Evolutionary conservation across 2,888 invertebrate genomes (phyloP), one percentile per base, ranked within the genome.

Genomic region (Acleris laterana): DNA sequence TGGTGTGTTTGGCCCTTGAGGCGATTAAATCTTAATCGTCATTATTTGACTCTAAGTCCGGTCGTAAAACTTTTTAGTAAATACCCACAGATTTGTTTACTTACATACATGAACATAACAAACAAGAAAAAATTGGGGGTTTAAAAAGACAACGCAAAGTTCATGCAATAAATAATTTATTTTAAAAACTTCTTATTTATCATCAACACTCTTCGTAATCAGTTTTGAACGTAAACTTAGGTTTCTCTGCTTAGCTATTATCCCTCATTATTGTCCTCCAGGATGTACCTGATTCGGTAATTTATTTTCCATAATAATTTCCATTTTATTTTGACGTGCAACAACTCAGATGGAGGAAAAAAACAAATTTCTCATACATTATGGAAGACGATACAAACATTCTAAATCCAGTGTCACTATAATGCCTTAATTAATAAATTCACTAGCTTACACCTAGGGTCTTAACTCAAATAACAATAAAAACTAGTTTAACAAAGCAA

Each of bases 211-310:
- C 76, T 84, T 85, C 78, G 77, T 87, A 80, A 84, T 81, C 80
- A 84, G 83, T 82, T 81, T 81, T 85, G 84, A 87, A 88, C 84
- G 81, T 87, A 86, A 87, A 89, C 87, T 88, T 86, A 86, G 80
- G 83, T 87, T 83, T 82, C 78, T 89, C 79, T 87, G 87, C 85
- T 85, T 87, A 84, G 87, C 88, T 90, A 90, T 88, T 85, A 87
- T 86, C 84, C 88, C 80, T 85, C 89, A 90, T 93, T 93, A 93
- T 92, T 93, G 92, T 93, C 92, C 87, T 88, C 88, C 92, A 89
- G 90, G 89, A 84, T 88, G 85, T 76, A 86, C 89, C 89, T 90
- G 89, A 77, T 79, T 77, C 75, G 77, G 78, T 77, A 78, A 81
- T 75, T 71, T 76, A 78, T 69, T 77, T 78, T 79, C 76, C 77